phyloP scores from a whole-genome alignment of 2,888 invertebrate genomes.

The Metellina segmentata region DNA sequence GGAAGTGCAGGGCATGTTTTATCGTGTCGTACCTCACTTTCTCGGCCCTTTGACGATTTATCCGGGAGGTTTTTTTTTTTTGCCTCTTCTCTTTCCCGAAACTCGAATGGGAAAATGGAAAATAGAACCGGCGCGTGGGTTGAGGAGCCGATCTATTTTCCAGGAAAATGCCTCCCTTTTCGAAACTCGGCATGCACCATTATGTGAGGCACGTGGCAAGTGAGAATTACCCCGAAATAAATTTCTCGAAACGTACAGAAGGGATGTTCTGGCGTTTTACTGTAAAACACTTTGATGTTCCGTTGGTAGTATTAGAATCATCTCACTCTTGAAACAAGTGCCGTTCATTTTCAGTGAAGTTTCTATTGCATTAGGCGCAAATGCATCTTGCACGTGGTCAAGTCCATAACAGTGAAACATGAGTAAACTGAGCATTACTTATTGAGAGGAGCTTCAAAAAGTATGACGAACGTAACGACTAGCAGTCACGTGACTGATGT shows the following conservation, averaged over 20 bases:
- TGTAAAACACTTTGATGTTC: too few species aligned
- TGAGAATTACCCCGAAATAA: neutral
- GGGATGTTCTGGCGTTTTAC: too few species aligned
- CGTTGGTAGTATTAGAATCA: too few species aligned
- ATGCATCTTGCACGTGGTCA: too few species aligned
- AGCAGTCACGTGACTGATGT: too few species aligned
- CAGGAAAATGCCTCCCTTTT: neutral
- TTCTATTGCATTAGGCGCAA: too few species aligned
- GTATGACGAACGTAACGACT: too few species aligned
- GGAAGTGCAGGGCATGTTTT: constrained; percentile 38
- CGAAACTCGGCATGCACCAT: neutral
- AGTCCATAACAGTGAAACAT: too few species aligned
- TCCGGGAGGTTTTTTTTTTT: neutral
- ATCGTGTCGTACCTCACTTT: constrained; percentile 4
- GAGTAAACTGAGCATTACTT: too few species aligned
- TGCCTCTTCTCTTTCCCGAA: neutral
- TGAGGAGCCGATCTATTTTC: constrained; percentile 1
- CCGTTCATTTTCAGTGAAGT: too few species aligned
- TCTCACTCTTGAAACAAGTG: too few species aligned
- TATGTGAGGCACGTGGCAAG: neutral
- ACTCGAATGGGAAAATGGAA: constrained; percentile 32
- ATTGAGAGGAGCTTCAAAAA: too few species aligned
- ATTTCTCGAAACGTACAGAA: neutral
- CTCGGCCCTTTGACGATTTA: neutral
- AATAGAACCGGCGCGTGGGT: constrained; percentile 5